Percentiles rank a stretch among this genome's conserved stretches.
These are phyloP conservation scores for Sarcophaga bullata DNA, from an alignment of 1,140 invertebrate species.

Conservation along the genomic window DNA sequence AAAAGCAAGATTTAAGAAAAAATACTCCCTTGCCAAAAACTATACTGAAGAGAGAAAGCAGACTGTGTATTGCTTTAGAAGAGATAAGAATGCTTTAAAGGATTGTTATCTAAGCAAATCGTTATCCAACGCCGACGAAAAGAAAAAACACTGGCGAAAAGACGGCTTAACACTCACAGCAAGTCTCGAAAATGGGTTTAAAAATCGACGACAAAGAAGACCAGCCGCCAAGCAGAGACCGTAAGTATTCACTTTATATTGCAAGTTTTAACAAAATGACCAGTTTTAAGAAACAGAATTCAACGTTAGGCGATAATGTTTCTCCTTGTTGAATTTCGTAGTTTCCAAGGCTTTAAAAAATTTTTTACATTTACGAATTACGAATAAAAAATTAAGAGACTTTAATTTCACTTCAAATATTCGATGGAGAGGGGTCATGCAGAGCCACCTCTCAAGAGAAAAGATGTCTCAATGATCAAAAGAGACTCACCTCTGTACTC, in stretches of 20 bases:
- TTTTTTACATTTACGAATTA: too few relatives aligned
- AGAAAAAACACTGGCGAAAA: conserved; percentile 87
- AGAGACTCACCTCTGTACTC: too few relatives aligned
- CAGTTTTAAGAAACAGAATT: background rate
- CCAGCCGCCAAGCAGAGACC: conserved; percentile 78
- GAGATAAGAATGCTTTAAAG: conserved; percentile 80
- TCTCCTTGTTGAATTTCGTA: too few relatives aligned
- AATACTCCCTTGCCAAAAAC: conserved; percentile 96
- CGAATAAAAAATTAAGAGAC: too few relatives aligned
- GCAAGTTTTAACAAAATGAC: too few relatives aligned
- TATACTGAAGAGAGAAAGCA: conserved; percentile 99
- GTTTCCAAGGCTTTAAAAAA: too few relatives aligned
- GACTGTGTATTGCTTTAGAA: conserved; percentile 97
- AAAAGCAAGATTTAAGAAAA: conserved; percentile 85
- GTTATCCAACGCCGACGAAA: conserved; percentile 96
- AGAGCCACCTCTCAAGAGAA: too few relatives aligned
- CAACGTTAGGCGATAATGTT: too few relatives aligned
- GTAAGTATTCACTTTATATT: conserved; percentile 69
- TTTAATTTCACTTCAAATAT: too few relatives aligned
- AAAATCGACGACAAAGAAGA: conserved; percentile 95
- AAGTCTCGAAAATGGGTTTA: conserved; percentile 99
- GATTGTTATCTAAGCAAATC: conserved; percentile 64
- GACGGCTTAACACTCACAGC: conserved; percentile 91
- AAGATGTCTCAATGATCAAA: too few relatives aligned
- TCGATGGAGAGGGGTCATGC: too few relatives aligned